Conservation (phyloP, 2,797 vertebrate genomes). For the Eurystomus glaucurus region DNA sequence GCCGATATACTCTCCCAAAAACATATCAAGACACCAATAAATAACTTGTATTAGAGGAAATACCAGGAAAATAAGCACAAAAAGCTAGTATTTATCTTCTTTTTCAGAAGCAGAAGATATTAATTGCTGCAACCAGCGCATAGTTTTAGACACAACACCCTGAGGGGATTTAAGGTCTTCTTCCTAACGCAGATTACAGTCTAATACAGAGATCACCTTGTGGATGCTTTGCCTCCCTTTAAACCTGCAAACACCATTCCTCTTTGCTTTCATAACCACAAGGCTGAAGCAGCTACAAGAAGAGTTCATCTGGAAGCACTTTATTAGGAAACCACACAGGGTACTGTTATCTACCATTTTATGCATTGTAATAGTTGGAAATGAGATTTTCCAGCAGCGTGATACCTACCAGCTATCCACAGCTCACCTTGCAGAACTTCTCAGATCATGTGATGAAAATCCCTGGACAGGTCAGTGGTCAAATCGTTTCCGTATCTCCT, state of each 20-base stretch:
- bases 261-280: background rate
- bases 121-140: background rate
- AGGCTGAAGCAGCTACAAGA: background rate
- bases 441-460: background rate
- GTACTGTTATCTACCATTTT: background rate
- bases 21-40: background rate
- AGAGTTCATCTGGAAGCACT: slow-evolving; percentile 4
- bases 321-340: background rate
- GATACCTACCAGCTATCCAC: background rate
- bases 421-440: background rate
- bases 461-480: background rate
- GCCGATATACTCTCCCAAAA: background rate
- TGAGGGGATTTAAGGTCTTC: background rate
- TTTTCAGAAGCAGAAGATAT: background rate
- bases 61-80: background rate
- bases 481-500: background rate
- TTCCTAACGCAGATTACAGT: background rate
- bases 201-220: background rate
- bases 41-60: background rate
- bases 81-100: background rate
- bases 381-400: background rate
- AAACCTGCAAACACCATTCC: background rate
- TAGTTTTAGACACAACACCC: background rate
- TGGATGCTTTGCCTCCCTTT: background rate
- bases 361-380: background rate